Percentiles rank a stretch among this genome's conserved stretches.
Evolutionary conservation across 2,113 vertebrate genomes (phyloP).

Genomic region (Prunella himalayana): DNA sequence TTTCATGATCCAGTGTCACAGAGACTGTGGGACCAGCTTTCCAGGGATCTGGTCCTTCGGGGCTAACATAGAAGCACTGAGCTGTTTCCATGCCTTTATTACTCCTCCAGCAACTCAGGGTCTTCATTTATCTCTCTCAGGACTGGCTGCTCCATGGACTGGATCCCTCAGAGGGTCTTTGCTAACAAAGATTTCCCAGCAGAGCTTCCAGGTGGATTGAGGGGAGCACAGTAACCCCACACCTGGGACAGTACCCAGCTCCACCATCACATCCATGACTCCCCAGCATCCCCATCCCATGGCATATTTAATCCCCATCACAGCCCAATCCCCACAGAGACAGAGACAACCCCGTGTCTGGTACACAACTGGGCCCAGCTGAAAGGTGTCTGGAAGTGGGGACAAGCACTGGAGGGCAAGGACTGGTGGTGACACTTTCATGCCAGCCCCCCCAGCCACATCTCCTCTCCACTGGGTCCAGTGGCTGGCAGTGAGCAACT

Average conservation of each 20-base stretch:
- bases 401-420: background rate
- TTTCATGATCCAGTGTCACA: rapidly evolving
- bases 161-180: background rate
- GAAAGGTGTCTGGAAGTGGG: background rate
- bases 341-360: background rate
- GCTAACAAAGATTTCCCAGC: background rate
- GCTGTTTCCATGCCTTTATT: background rate
- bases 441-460: rapidly evolving
- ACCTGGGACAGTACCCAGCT: background rate
- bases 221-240: background rate
- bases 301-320: background rate
- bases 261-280: background rate
- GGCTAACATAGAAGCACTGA: background rate
- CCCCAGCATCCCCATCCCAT: background rate
- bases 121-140: background rate
- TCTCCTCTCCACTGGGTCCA: background rate
- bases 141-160: background rate
- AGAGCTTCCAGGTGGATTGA: background rate
- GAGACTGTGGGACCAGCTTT: background rate
- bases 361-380: background rate
- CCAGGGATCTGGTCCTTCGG: background rate
- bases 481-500: background rate
- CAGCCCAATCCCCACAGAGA: background rate
- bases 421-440: background rate
- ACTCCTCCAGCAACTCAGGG: background rate